Evolutionary conservation across 2,888 invertebrate genomes (phyloP), one percentile per base, ranked within the genome.

Genomic region (Archaeoteleia sp.): DNA sequence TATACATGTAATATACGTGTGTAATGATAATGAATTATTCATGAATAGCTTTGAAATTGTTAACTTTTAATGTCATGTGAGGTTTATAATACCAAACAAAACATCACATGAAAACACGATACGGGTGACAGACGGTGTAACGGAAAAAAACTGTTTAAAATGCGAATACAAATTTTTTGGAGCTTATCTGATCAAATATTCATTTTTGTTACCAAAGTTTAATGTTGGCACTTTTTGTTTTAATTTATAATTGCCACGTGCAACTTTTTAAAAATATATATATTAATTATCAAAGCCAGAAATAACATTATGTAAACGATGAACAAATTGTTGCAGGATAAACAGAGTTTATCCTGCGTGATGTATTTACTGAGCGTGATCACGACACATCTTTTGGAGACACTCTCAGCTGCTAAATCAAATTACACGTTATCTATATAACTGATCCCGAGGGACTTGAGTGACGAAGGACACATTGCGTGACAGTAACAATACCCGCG

Each of bases 1-100:
- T n/a, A n/a, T n/a, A n/a, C n/a, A n/a, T n/a, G n/a, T n/a, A n/a
- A n/a, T n/a, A n/a, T n/a, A n/a, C n/a, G n/a, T n/a, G n/a, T n/a
- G n/a, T n/a, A n/a, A 15, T 32, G 27, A 15, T 15, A 8, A 40
- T 62, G 48, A 40, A 62, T 62, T 54, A 62, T 62, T 53, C 62
- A 48, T 14, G 32, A 53, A 32, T 12, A 10, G 17, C 45, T 37
- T 30, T 51, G 51, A 43, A 37, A 37, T 51, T 23, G 29, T 15
- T 23, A 43, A 53, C 40, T 62, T 40, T 62, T 42, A 54, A 62
- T 46, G 39, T 15, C 15, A 12, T 14, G 27, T 13, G 15, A 42
- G 35, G 42, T 49, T 60, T 51, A 48, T 48, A 40, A 40, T 62
- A 48, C 29, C 14, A 15, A 15, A 13, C 8, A 34, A 45, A 46